Base-by-base conservation (phyloP, 2,888 invertebrate genomes). In the Andrena flavipes region DNA sequence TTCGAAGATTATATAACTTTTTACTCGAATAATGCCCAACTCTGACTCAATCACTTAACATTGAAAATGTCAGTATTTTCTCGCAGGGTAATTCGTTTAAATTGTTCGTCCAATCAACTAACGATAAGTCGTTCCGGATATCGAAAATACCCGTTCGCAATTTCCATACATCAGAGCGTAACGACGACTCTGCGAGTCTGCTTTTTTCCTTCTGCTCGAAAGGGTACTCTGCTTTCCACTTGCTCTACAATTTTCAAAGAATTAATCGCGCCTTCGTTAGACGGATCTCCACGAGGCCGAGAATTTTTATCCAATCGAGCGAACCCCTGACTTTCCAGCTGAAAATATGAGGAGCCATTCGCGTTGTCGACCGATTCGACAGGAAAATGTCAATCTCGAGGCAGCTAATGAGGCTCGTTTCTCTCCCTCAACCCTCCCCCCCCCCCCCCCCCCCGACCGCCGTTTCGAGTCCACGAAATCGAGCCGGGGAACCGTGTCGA, bases 351-450 rank as follows among this genome's bases (percentile, higher is more conserved):
- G 54, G 42, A 54, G 35, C 54, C n/a, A 29, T 65, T 35, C 48
- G 35, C 42, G 68, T 56, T 65, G 29, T 56, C 35, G 68, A 33
- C 33, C 30, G 51, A 64, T 76, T 79, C 77, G 69, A 76, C 59
- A 35, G 35, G 35, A 64, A 35, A 76, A 70, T 59, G 23, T 76
- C 83, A 80, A 78, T 78, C 84, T 69, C 84, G 84, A 80, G 82
- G 80, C 71, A 75, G 75, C 84, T 87, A 89, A 89, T 85, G 87
- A 87, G 84, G 72, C 78, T 82, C 78, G 62, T 62, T 76, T 69
- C 59, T 51, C 60, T 23, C 2, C 13, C n/a, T n/a, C n/a, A n/a
- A n/a, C n/a, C n/a, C n/a, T n/a, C 51, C 23, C 33, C 80, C 10
- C 0, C 49, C 29, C 30, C 80, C 3, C 29, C 29, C 29, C 26